Evolutionary conservation across 1,140 invertebrate genomes (phyloP).

Genomic region (Saxidomus purpurata): DNA sequence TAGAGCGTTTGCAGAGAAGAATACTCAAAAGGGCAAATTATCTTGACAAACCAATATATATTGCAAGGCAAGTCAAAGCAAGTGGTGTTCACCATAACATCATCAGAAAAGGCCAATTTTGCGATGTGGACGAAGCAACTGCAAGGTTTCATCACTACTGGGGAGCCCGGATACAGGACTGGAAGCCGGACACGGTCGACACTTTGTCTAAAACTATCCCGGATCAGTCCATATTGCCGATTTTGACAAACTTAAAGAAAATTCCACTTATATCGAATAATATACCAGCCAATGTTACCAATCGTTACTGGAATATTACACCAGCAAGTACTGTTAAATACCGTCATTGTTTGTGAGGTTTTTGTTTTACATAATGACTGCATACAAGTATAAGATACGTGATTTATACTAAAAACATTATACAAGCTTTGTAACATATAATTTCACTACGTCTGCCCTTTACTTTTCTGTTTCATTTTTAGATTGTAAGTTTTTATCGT

Average conservation of each 20-base stretch:
- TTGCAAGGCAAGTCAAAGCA: not conserved
- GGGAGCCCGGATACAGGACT: not conserved
- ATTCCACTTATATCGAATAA: not conserved
- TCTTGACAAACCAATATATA: not conserved
- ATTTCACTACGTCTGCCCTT: too few species aligned
- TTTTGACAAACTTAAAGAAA: not conserved
- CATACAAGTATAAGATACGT: too few species aligned
- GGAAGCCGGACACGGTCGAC: not conserved
- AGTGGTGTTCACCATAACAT: not conserved
- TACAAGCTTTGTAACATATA: too few species aligned
- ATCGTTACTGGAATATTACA: not conserved
- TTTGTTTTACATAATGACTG: too few species aligned
- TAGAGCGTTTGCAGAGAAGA: not conserved
- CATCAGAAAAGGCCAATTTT: not conserved
- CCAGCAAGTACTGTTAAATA: too few species aligned
- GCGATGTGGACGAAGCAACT: not conserved
- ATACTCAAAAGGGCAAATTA: not conserved
- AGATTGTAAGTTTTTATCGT: too few species aligned
- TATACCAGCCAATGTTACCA: not conserved
- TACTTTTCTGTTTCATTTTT: too few species aligned
- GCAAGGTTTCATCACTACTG: not conserved
- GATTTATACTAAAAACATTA: too few species aligned
- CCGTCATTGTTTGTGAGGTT: too few species aligned
- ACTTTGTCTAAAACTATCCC: not conserved
- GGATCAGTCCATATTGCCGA: not conserved